Conservation (phyloP, 2,113 vertebrate species). For the Cochlearius cochlearius region DNA sequence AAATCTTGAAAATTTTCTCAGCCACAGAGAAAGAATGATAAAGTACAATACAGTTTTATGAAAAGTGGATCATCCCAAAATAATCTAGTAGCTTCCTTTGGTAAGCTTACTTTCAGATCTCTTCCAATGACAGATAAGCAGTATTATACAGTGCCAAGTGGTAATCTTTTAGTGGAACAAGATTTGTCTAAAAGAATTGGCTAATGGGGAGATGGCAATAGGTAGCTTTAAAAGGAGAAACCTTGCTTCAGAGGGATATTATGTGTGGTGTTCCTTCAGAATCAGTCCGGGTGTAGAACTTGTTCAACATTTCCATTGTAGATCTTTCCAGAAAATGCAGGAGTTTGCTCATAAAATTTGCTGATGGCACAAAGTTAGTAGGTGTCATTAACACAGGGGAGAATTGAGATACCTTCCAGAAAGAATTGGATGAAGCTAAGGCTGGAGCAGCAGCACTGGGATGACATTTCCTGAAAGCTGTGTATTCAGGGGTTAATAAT, state of each 20-base stretch:
- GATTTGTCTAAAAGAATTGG: not conserved
- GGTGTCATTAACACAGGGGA: not conserved
- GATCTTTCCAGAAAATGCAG: not conserved
- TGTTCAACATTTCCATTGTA: not conserved
- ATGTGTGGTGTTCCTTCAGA: not conserved
- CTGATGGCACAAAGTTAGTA: not conserved
- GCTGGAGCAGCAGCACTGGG: not conserved
- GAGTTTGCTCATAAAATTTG: not conserved
- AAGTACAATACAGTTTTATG: not conserved
- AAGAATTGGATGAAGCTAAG: not conserved
- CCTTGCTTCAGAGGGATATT: not conserved
- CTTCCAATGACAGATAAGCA: not conserved
- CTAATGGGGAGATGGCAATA: not conserved
- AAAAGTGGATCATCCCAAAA: not conserved
- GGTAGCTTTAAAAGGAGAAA: not conserved
- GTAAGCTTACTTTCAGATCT: not conserved
- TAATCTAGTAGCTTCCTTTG: not conserved
- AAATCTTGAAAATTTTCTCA: not conserved
- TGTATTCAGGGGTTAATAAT: not conserved
- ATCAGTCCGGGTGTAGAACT: not conserved
- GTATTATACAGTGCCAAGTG: not conserved
- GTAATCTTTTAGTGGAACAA: not conserved
- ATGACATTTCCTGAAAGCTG: not conserved
- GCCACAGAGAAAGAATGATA: not conserved
- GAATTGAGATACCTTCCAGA: not conserved